Percentiles rank a stretch among this genome's conserved stretches.
These are phyloP conservation scores for Zapornia atra DNA, from an alignment of 2,113 vertebrate genomes.

Conservation along the genomic window DNA sequence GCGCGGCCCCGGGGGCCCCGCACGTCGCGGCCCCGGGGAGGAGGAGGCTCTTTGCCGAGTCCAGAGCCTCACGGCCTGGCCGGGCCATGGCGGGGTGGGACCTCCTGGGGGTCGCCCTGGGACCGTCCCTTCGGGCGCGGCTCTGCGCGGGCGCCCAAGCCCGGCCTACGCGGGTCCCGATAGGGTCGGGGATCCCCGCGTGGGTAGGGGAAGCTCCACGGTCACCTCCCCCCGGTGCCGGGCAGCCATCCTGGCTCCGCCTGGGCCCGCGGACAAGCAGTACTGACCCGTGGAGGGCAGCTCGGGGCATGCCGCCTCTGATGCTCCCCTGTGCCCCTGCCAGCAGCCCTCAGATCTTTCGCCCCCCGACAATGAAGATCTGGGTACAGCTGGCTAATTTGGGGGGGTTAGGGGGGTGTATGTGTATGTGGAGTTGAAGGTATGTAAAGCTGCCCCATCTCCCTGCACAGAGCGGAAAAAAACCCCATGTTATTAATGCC, in stretches of 20 bases:
- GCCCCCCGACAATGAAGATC: not conserved
- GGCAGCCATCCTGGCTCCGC: not conserved
- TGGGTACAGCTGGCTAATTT: not conserved
- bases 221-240: not conserved
- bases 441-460: not conserved
- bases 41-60: not conserved
- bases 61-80: not conserved
- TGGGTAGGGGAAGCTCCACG: not conserved
- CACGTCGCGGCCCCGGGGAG: not conserved
- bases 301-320: not conserved
- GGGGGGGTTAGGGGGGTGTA: too few relatives aligned
- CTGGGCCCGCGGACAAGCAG: not conserved
- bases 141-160: not conserved
- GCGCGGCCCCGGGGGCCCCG: not conserved
- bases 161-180: not conserved
- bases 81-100: not conserved
- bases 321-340: not conserved
- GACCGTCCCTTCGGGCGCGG: not conserved
- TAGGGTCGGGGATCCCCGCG: not conserved
- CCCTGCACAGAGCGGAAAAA: not conserved
- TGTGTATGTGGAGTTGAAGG: too few relatives aligned
- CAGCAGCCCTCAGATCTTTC: not conserved
- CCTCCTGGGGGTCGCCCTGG: not conserved
- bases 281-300: not conserved
- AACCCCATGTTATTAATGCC: not conserved